Evolutionary conservation across 2,888 invertebrate genomes (phyloP).

Genomic region (Aphodius sticticus): DNA sequence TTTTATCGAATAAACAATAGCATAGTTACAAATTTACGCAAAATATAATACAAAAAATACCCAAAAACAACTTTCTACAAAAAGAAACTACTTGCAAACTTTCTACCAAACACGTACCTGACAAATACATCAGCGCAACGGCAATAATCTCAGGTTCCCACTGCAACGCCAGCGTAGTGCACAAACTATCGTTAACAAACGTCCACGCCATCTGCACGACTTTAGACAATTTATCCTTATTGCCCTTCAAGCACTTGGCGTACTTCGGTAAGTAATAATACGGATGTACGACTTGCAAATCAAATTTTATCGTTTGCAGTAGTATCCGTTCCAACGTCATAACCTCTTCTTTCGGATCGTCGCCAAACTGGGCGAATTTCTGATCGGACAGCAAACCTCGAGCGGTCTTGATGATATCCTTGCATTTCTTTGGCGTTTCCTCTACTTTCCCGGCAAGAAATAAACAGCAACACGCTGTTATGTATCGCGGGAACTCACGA

Average conservation of each 20-base stretch:
- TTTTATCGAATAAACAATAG: no score
- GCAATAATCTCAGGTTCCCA: conserved; percentile 99
- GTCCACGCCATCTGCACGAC: conserved; percentile 99
- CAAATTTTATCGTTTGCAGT: conserved; percentile 98
- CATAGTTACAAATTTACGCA: no score
- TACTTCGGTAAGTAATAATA: conserved; percentile 93
- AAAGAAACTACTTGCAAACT: no score
- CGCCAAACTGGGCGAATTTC: conserved; percentile 90
- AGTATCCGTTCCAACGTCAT: conserved; percentile 97
- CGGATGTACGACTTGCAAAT: conserved; percentile 97
- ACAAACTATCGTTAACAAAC: conserved; percentile 97
- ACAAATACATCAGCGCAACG: conserved; percentile 95
- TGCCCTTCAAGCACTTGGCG: conserved; percentile 92
- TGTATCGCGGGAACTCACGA: conserved; percentile 93
- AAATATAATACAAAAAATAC: no score
- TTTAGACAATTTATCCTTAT: conserved; percentile 91
- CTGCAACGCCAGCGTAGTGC: conserved; percentile 94
- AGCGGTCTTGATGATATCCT: conserved; percentile 94
- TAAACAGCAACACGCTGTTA: conserved; percentile 95
- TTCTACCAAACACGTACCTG: conserved; percentile 80
- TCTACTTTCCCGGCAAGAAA: conserved; percentile 99
- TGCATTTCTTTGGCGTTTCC: conserved; percentile 99
- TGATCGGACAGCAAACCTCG: conserved; percentile 80
- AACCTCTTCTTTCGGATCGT: conserved; percentile 88
- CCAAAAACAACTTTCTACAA: no score